phyloP scores from a whole-genome alignment of 2,113 vertebrate genomes.

The Hemibagrus wyckioides region DNA sequence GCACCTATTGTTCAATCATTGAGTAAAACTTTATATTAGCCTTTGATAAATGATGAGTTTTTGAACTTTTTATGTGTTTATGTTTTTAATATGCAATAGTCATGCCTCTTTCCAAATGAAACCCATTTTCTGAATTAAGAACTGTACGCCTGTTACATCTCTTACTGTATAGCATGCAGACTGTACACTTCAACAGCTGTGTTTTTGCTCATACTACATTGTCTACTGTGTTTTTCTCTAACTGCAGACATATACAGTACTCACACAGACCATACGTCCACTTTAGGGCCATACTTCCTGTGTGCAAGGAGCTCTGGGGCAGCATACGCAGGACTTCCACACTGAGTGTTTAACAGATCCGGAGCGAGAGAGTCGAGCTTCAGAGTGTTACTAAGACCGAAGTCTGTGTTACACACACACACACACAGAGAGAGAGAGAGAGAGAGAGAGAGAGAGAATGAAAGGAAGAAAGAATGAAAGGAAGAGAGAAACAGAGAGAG shows the following conservation, averaged over 20 bases:
- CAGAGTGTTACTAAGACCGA: slow-evolving; percentile 82
- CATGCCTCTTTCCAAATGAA: not conserved
- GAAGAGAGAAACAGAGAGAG: not conserved
- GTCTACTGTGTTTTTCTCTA: not conserved
- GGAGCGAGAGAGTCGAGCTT: slow-evolving; percentile 76
- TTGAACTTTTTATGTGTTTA: not conserved
- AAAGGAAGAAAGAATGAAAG: not conserved
- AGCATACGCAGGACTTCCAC: slow-evolving; percentile 81
- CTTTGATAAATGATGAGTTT: not conserved
- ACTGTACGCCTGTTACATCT: not conserved
- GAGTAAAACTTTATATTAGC: not conserved
- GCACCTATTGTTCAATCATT: not conserved
- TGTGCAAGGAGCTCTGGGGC: slow-evolving; percentile 83
- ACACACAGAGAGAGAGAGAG: not conserved
- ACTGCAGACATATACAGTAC: slow-evolving; percentile 55
- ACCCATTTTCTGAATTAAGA: not conserved
- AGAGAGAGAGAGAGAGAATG: not conserved
- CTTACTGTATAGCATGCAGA: not conserved
- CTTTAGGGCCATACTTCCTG: slow-evolving; percentile 84
- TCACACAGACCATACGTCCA: slow-evolving; percentile 85
- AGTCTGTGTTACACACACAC: slow-evolving; percentile 70
- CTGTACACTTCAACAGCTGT: not conserved
- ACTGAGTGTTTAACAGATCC: slow-evolving; percentile 81
- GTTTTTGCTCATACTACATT: not conserved
- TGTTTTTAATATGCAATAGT: not conserved